Evolutionary conservation across 1,140 invertebrate species (phyloP), one percentile per base, ranked within the genome.

Genomic region (Aradophagus sp.): DNA sequence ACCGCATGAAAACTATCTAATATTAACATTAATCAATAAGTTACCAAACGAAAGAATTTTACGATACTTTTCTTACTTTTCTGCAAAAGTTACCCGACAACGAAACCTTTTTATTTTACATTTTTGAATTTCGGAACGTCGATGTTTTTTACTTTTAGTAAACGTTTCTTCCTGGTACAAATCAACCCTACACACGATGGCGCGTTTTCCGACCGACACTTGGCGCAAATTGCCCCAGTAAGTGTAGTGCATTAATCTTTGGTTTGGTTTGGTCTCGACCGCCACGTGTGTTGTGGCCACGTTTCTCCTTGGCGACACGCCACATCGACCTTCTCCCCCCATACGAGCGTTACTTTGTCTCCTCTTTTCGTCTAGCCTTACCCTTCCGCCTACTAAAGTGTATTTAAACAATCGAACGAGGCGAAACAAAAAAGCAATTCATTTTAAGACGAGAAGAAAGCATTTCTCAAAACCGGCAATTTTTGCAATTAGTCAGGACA

Each of bases 231-330:
- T 85, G 82, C 83, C 83, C 79, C 58, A 80, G 82, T 84, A 84
- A 84, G 80, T 84, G 81, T 82, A 82, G 79, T 84, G 81, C 84
- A 86, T 84, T 86, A 86, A 85, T 85, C 84, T 85, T 86, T 86
- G 84, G 83, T 84, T 86, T 84, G 74, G 67, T 75, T 73, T 70
- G 67, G 59, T 61, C 75, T 66, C 61, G 73, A 65, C 73, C 69
- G 39, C 69, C 58, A 68, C 61, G 68, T 76, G 73, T 69, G 73
- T 75, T 73, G 65, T 42, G 73, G 73, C 62, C 61, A 45, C 75
- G 66, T 73, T 74, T 73, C 69, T 73, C 65, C 62, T 74, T 66
- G 69, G 65, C 59, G 61, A 74, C 72, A 74, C 72, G 75, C 67
- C 72, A 48, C 75, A 74, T 70, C 44, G 61, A 61, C 65, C 75